A percentile compares a stretch with the other conserved stretches of the same genome.
phyloP scores from a whole-genome alignment of 2,888 invertebrate genomes.

The Catotricha subobsoleta region DNA sequence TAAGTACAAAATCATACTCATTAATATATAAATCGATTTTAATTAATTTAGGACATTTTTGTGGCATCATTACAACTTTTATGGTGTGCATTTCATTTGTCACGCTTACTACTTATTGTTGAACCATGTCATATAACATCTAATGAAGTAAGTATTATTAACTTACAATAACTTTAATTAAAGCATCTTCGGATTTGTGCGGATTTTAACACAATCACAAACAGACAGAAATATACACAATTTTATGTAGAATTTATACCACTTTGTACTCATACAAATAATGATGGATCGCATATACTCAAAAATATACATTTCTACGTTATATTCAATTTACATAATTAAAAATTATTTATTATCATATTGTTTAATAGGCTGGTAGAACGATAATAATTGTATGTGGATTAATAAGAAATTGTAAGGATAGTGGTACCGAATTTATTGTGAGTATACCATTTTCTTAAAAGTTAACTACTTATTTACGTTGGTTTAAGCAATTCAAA shows the following conservation, averaged over 20 bases:
- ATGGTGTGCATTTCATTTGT: constrained; percentile 33
- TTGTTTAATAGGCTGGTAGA: constrained; percentile 21
- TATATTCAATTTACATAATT: too few relatives aligned
- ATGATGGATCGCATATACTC: too few relatives aligned
- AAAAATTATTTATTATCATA: not conserved
- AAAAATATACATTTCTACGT: too few relatives aligned
- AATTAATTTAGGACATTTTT: constrained; percentile 19
- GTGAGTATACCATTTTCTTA: not conserved
- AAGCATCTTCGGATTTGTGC: not conserved
- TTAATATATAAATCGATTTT: too few relatives aligned
- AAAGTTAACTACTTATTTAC: not conserved
- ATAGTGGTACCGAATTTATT: not conserved
- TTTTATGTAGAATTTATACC: too few relatives aligned
- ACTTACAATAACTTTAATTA: not conserved
- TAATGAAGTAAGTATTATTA: constrained; percentile 21
- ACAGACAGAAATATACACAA: too few relatives aligned
- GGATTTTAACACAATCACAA: not conserved
- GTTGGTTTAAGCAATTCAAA: too few relatives aligned
- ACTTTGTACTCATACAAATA: not conserved
- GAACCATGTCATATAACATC: constrained; percentile 35
- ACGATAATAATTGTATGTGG: constrained; percentile 32
- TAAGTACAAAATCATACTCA: too few relatives aligned
- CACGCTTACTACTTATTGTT: constrained; percentile 32
- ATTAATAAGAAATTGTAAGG: constrained; percentile 20
- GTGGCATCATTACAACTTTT: constrained; percentile 31